Percentiles rank a stretch among this genome's conserved stretches.
Evolutionary conservation across 2,113 vertebrate genomes (phyloP).

Genomic region (Phoenicopterus ruber): DNA sequence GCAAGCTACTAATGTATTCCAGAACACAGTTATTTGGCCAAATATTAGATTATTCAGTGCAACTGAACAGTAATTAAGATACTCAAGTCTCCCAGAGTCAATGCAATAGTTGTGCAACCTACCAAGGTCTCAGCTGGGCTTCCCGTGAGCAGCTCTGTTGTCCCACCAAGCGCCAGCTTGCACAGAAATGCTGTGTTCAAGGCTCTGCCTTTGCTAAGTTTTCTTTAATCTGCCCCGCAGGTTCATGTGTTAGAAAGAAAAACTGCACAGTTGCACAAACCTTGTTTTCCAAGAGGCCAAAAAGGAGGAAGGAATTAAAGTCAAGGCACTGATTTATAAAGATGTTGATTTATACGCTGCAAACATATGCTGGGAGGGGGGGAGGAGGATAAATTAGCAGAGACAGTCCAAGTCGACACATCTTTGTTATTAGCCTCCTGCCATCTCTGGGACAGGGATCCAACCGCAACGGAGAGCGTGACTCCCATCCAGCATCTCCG

Average conservation of each 20-base stretch:
- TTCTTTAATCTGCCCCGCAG: not conserved
- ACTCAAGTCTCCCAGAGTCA: not conserved
- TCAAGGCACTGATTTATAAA: not conserved
- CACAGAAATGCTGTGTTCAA: not conserved
- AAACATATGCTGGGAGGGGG: not conserved
- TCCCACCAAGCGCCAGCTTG: not conserved
- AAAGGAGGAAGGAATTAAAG: not conserved
- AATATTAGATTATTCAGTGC: not conserved
- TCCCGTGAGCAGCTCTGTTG: not conserved
- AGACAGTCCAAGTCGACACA: not conserved
- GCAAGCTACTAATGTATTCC: not conserved
- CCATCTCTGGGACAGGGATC: not conserved
- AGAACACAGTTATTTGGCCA: not conserved
- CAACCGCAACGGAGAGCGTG: rapidly evolving
- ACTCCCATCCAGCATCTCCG: not conserved
- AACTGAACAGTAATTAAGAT: not conserved
- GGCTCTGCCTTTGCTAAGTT: not conserved
- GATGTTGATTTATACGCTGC: not conserved
- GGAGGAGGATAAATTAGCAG: not conserved
- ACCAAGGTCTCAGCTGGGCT: not conserved
- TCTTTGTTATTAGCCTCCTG: not conserved
- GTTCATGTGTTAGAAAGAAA: rapidly evolving
- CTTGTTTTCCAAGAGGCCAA: not conserved
- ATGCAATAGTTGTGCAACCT: not conserved
- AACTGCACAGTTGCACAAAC: not conserved